Evolutionary conservation across 2,888 invertebrate genomes (phyloP), one percentile per base, ranked within the genome.

Genomic region (Sarcophaga rosellei): DNA sequence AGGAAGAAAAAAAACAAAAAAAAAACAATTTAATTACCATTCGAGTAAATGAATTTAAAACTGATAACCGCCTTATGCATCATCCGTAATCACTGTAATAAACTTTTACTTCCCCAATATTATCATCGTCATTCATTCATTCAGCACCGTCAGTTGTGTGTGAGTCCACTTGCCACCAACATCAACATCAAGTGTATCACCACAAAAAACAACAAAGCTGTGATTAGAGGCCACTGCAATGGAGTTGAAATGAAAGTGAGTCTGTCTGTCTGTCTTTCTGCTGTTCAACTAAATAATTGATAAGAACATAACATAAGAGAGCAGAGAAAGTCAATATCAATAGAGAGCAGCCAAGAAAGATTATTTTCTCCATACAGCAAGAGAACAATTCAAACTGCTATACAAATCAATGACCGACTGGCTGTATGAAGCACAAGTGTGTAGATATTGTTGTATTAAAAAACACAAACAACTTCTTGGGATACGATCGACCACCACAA

Each of bases 401-500:
- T 35, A 78, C 47, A 78, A 69, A 65, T 53, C 69, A 79, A 82
- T 75, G 73, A 81, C 70, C 78, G 73, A 81, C 53, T 74, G 72
- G 79, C 53, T 74, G 65, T 25, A 68, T 62, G 59, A 68, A 84
- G 63, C 15, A 59, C 15, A 82, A 66, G 25, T 81, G n/a, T 81
- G 62, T 72, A 17, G 12, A n/a, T 65, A 57, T 2, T 47, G 10
- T 44, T 68, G n/a, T 75, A 45, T 17, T 53, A 21, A 74, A 61
- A 69, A 57, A 75, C 63, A 84, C 78, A 84, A 81, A 75, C n/a
- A 78, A 78, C 62, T 65, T 75, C 62, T 72, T 81, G 66, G 65
- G 45, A 23, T 35, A 57, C 78, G 20, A 47, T 25, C 17, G 53
- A 72, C 70, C 66, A 72, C 70, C 66, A 21, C 65, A 68, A 70